Conservation (phyloP, 2,797 vertebrate genomes). For the Capromys pilorides region DNA sequence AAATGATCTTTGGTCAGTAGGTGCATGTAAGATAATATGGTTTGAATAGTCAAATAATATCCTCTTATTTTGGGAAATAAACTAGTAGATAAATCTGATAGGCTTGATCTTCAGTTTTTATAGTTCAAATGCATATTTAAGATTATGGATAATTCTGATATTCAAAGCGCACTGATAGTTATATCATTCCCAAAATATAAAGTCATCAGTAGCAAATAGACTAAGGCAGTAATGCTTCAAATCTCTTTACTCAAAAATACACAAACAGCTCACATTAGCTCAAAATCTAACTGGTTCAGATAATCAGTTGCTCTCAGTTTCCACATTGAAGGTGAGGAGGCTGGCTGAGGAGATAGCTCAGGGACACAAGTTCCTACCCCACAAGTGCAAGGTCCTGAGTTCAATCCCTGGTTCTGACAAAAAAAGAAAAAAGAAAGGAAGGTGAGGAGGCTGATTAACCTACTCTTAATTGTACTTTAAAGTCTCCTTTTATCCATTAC, state of each 20-base stretch:
- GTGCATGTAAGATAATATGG: neutral
- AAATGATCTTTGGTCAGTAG: neutral
- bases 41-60: neutral
- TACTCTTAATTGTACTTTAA: neutral
- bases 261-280: neutral
- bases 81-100: neutral
- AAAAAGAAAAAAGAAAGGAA: neutral
- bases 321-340: neutral
- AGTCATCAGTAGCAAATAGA: neutral
- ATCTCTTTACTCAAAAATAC: neutral
- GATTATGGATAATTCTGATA: conserved; percentile 1
- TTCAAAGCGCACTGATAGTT: neutral
- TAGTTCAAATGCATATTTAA: neutral
- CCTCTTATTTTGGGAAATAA: neutral
- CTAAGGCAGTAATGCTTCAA: neutral
- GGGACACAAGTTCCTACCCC: too few relatives aligned
- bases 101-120: neutral
- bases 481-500: neutral
- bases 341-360: too few relatives aligned
- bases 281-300: neutral
- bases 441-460: neutral
- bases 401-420: too few relatives aligned
- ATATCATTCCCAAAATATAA: neutral
- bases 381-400: too few relatives aligned
- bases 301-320: neutral